Evolutionary conservation across 2,888 invertebrate genomes (phyloP).

Genomic region (Chrysolina oricalcia): DNA sequence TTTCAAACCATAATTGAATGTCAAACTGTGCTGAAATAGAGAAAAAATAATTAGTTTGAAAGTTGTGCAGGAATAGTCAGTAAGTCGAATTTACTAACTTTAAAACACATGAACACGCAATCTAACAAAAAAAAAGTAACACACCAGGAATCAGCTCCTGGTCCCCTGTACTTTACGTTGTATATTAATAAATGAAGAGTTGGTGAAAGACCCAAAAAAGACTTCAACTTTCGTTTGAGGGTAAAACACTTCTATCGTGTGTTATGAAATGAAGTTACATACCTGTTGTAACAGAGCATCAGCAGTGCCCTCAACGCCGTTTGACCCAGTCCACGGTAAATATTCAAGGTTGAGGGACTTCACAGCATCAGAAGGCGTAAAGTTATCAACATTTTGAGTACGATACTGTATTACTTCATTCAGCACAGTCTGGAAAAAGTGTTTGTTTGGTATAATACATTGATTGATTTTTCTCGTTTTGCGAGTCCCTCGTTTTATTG

Average conservation of each 20-base stretch:
- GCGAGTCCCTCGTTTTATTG: too few relatives aligned
- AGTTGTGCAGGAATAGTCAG: too few relatives aligned
- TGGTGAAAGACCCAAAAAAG: too few relatives aligned
- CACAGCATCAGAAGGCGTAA: constrained; percentile 70
- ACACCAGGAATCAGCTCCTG: background rate
- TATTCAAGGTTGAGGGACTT: constrained; percentile 75
- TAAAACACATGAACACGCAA: too few relatives aligned
- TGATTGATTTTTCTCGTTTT: too few relatives aligned
- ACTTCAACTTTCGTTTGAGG: too few relatives aligned
- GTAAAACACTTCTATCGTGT: too few relatives aligned
- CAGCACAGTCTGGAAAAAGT: constrained; percentile 74
- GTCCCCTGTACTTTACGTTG: too few relatives aligned
- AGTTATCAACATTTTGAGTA: constrained; percentile 75
- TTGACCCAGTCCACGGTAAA: constrained; percentile 84
- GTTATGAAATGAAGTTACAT: constrained; percentile 14
- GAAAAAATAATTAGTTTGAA: background rate
- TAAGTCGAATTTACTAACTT: too few relatives aligned
- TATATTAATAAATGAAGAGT: too few relatives aligned
- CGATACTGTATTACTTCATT: constrained; percentile 79
- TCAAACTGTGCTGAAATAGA: constrained; percentile 67
- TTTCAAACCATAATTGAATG: constrained; percentile 73
- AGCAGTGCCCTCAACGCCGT: constrained; percentile 74
- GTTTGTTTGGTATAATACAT: too few relatives aligned
- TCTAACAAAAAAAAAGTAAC: too few relatives aligned
- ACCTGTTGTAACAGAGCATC: constrained; percentile 73